Evolutionary conservation across 2,797 vertebrate genomes (phyloP), one percentile per base, ranked within the genome.

Genomic region (Sebastes vulpes): DNA sequence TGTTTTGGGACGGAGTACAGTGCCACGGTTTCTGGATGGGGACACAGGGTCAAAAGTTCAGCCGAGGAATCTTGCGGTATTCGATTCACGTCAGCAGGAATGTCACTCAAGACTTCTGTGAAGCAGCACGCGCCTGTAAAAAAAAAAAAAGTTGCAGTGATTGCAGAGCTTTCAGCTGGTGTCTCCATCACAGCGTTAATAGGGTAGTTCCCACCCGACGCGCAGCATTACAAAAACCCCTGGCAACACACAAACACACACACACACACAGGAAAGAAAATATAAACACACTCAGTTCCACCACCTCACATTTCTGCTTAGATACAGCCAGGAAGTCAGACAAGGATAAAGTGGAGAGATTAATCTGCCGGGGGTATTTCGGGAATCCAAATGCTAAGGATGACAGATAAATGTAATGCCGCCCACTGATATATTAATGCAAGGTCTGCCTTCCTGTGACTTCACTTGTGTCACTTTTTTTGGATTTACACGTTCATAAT

Each of bases 1-100:
- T 79, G 84, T 82, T 64, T 85, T 78, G 78, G 84, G 74, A 84
- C 53, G 63, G 77, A 88, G 75, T 52, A 12, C 85, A 54, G 76
- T 80, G 87, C 87, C 81, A 88, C 14, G 70, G 83, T 90, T 92
- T 93, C 79, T 92, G 87, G 85, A 88, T 80, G 65, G 82, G 81
- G 83, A 93, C 76, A 81, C 74, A 54, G 81, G 93, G 94, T 95
- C 93, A 93, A 91, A 92, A 90, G 93, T 96, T 95, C 91, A 96
- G 90, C 91, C 77, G 84, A 90, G 84, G 91, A 95, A 93, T 95
- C 89, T 95, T 93, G 92, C 65, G 86, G 93, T 92, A 91, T 93
- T 94, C 75, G 20, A 80, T 88, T 91, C 92, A 88, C 82, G 88
- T 95, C 92, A 94, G 89, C 90, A 90, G 85, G 86, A 95, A 95